A percentile compares a stretch with the other conserved stretches of the same genome.
Conservation (phyloP, 2,797 vertebrate genomes). For the Anabacerthia variegaticeps region DNA sequence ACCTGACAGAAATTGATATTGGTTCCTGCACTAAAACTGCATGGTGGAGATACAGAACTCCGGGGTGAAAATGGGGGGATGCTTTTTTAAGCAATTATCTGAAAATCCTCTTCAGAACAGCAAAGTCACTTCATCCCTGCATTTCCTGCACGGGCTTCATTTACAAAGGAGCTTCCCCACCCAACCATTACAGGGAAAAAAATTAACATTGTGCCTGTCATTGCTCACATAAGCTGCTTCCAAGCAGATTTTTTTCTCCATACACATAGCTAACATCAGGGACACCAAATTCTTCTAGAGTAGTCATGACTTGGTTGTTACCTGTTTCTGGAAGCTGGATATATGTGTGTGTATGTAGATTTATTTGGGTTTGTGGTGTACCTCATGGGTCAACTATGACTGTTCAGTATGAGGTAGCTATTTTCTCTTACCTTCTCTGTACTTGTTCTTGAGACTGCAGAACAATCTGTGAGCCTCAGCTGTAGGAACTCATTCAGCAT, state of each 20-base stretch:
- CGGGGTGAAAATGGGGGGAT: not conserved
- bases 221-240: not conserved
- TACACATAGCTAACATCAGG: not conserved
- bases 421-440: not conserved
- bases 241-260: not conserved
- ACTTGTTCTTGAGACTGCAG: not conserved
- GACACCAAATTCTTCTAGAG: not conserved
- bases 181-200: not conserved
- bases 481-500: not conserved
- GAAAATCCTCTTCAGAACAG: not conserved
- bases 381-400: not conserved
- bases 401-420: not conserved
- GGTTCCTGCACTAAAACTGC: not conserved
- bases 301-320: not conserved
- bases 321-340: not conserved
- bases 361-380: not conserved
- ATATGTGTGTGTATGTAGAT: accelerated
- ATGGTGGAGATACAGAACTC: not conserved
- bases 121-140: not conserved
- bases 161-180: not conserved
- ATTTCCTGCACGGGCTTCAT: not conserved
- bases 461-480: not conserved
- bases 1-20: not conserved
- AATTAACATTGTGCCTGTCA: not conserved
- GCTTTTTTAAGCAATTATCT: not conserved